These are phyloP conservation scores for Calvadosia cruxmelitensis DNA, from an alignment of 30 jellyfish, hydroid and myxozoan species.

Conservation along the genomic window DNA sequence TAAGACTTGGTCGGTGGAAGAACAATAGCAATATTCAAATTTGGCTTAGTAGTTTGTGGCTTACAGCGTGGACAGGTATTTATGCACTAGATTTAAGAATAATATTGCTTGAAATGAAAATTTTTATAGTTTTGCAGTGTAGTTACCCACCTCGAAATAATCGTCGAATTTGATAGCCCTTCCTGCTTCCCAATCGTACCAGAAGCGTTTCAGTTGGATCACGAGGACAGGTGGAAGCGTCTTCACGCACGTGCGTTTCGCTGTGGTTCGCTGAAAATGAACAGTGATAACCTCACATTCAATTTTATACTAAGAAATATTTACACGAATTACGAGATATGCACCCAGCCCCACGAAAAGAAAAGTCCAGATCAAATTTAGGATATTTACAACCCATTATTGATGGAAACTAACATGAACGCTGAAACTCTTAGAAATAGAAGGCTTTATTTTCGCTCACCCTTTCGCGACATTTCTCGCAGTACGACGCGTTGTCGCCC, in stretches of 20 bases:
- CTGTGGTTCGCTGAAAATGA: constrained; percentile 58
- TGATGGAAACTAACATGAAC: too few relatives aligned
- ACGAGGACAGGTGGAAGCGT: constrained; percentile 83
- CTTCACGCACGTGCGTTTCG: constrained; percentile 76
- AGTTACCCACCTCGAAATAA: constrained; percentile 56
- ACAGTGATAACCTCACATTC: not conserved
- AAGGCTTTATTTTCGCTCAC: too few relatives aligned
- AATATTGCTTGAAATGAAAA: too few relatives aligned
- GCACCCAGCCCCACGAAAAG: not conserved
- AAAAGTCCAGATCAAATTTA: not conserved
- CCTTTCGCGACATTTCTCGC: constrained; percentile 94
- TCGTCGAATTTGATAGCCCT: constrained; percentile 96
- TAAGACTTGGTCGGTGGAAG: too few relatives aligned
- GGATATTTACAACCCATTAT: not conserved
- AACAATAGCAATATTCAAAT: too few relatives aligned
- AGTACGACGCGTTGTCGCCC: constrained; percentile 94
- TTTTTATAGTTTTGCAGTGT: too few relatives aligned
- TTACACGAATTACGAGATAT: not conserved
- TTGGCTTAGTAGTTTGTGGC: too few relatives aligned
- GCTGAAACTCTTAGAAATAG: too few relatives aligned
- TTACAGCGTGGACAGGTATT: too few relatives aligned
- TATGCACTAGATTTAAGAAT: too few relatives aligned
- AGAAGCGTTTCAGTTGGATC: constrained; percentile 73
- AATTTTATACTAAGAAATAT: not conserved
- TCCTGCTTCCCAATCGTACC: constrained; percentile 99